A percentile compares a stretch with the other conserved stretches of the same genome.
phyloP scores from a whole-genome alignment of 2,113 vertebrate species.

The Forbesichthys papilliferus region DNA sequence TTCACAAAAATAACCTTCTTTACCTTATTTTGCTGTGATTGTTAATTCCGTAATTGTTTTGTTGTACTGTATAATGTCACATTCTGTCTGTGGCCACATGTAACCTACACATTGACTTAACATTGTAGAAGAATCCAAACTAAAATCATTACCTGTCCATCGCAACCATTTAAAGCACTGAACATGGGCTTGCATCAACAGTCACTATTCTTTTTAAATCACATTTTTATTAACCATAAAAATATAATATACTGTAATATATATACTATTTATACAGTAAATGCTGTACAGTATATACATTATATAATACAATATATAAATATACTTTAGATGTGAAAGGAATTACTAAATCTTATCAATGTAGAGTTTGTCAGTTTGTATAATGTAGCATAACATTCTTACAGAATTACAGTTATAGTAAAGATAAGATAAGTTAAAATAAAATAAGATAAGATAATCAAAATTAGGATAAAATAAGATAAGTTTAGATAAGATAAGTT shows the following conservation, averaged over 20 bases:
- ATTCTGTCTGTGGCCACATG: too few species aligned
- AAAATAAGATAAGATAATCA: too few species aligned
- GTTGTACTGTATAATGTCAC: not conserved
- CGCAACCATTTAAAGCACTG: too few species aligned
- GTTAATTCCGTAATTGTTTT: not conserved
- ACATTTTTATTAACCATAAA: too few species aligned
- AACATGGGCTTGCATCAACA: too few species aligned
- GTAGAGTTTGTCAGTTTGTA: not conserved
- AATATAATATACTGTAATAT: too few species aligned
- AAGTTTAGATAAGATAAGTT: too few species aligned
- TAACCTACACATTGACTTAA: too few species aligned
- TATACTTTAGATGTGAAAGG: not conserved
- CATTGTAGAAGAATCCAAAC: too few species aligned
- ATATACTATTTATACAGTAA: not conserved
- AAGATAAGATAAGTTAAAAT: not conserved
- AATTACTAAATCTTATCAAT: not conserved
- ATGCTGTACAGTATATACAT: not conserved
- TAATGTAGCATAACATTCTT: not conserved
- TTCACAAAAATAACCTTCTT: constrained; percentile 13
- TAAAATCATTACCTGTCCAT: too few species aligned
- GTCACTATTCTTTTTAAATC: too few species aligned
- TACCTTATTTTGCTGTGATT: constrained; percentile 22
- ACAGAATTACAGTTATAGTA: not conserved
- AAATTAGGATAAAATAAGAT: too few species aligned
- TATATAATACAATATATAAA: not conserved